Percentiles rank a stretch among this genome's conserved stretches.
Conservation (phyloP, 2,888 invertebrate species). For the Thecocarcelia acutangulata region DNA sequence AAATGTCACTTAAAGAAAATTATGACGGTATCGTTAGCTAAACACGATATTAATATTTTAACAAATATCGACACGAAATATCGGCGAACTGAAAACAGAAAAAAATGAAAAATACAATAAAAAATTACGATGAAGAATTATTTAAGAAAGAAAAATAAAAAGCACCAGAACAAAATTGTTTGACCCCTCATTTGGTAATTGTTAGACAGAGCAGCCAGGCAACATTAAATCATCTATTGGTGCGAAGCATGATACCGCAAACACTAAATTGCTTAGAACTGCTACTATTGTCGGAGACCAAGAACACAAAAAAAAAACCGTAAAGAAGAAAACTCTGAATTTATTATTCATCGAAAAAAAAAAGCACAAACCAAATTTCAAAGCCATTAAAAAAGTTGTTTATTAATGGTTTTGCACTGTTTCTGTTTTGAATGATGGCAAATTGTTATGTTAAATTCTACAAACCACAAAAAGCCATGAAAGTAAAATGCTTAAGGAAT, state of each 20-base stretch:
- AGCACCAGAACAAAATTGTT: slow-evolving; percentile 13
- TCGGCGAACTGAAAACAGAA: slow-evolving; percentile 34
- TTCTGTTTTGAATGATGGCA: slow-evolving; percentile 60
- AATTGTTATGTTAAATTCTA: slow-evolving; percentile 56
- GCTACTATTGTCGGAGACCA: slow-evolving; percentile 35
- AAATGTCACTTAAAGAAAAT: slow-evolving; percentile 54
- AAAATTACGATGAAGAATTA: neutral
- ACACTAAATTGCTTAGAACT: slow-evolving; percentile 64
- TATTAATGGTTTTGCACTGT: slow-evolving; percentile 62
- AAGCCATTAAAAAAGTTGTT: slow-evolving; percentile 56
- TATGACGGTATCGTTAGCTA: slow-evolving; percentile 23
- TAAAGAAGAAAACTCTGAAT: slow-evolving; percentile 9
- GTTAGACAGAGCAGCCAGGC: slow-evolving; percentile 22
- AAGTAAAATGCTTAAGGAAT: slow-evolving; percentile 4
- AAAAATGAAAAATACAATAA: neutral
- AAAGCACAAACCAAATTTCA: slow-evolving; percentile 38
- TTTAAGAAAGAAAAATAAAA: neutral
- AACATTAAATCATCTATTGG: slow-evolving; percentile 51
- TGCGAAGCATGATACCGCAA: slow-evolving; percentile 61
- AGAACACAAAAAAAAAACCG: neutral
- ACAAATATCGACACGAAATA: slow-evolving; percentile 59
- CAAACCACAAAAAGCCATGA: slow-evolving; percentile 32
- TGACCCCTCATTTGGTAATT: slow-evolving; percentile 61
- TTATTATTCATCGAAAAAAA: slow-evolving; percentile 29
- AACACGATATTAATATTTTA: slow-evolving; percentile 44